Evolutionary conservation across 2,113 vertebrate species (phyloP), one percentile per base, ranked within the genome.

Genomic region (Gadus chalcogrammus): DNA sequence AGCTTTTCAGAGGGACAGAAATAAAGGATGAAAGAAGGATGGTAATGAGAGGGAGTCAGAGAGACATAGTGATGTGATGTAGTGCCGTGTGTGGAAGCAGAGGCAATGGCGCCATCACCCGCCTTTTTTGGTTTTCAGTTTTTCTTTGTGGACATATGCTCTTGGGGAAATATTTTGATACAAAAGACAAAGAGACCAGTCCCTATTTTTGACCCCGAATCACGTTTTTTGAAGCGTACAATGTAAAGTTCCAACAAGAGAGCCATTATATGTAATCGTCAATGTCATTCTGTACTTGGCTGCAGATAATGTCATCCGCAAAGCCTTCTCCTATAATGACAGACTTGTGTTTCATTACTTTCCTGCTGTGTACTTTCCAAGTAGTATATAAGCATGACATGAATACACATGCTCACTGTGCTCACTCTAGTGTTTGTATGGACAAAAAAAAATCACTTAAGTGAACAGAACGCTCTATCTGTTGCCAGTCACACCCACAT

Each of bases 21-120:
- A 78, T 61, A 67, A 77, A 73, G 77, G 60, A 27, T 65, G 70
- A 64, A 65, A 69, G 48, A 82, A 68, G 80, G 38, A 67, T 68
- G 24, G 17, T n/a, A 38, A 17, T 38, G 3, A 42, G n/a, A 64
- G 17, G n/a, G 63, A 17, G 38, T 6, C 17, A 64, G 7, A 35
- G 16, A 35, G 31, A 16, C 12, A 17, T 7, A 4, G 38, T n/a
- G 28, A 27, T 59, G 61, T 66, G 67, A 79, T 72, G 28, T 68
- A 64, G 64, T 71, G 64, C 20, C 15, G 65, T 58, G 68, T 48
- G 68, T 70, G 17, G 69, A 42, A 71, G 53, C 62, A 63, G 24
- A 61, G 64, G 38, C 24, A 55, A 24, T 59, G 67, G 68, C 42
- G 42, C 42, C 12, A 48, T 13, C 42, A 13, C 65, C 48, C 35